phyloP scores from a whole-genome alignment of 2,113 vertebrate species.

The Hippocampus abdominalis region DNA sequence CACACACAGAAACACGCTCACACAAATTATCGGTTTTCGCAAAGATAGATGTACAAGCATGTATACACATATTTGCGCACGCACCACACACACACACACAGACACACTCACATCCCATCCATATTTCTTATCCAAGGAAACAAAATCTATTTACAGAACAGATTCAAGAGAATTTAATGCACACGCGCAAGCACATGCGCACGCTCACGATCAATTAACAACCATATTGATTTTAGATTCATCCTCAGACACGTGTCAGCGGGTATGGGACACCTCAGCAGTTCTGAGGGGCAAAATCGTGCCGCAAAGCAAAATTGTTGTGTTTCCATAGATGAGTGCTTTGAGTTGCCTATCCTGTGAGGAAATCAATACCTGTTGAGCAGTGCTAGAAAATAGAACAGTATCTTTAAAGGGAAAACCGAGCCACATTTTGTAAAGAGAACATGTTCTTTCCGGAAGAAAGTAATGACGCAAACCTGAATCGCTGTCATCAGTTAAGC shows the following conservation, averaged over 20 bases:
- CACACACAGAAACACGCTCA: conserved; percentile 1
- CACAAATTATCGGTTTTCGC: not conserved
- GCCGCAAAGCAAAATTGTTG: conserved; percentile 31
- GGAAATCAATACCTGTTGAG: not conserved
- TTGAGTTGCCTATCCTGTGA: conserved; percentile 30
- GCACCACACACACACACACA: conserved; percentile 5
- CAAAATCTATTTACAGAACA: conserved; percentile 33
- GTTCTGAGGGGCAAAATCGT: conserved; percentile 42
- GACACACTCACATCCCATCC: not conserved
- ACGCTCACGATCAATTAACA: conserved; percentile 52
- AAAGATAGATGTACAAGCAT: not conserved
- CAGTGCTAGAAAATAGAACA: not conserved
- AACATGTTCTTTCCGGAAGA: not conserved
- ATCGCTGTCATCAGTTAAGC: conserved; percentile 41
- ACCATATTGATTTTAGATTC: conserved; percentile 53
- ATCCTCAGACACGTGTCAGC: conserved; percentile 41
- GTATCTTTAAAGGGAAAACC: not conserved
- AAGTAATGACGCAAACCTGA: conserved; percentile 17
- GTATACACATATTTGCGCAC: not conserved
- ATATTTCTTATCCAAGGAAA: not conserved
- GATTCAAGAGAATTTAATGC: conserved; percentile 24
- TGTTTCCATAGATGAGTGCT: conserved; percentile 47
- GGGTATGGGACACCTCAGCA: conserved; percentile 44
- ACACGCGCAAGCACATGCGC: conserved; percentile 13
- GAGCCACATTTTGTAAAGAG: conserved; percentile 2